These are phyloP conservation scores for Phymastichus coffea DNA, from an alignment of 1,140 invertebrate species.

Conservation along the genomic window DNA sequence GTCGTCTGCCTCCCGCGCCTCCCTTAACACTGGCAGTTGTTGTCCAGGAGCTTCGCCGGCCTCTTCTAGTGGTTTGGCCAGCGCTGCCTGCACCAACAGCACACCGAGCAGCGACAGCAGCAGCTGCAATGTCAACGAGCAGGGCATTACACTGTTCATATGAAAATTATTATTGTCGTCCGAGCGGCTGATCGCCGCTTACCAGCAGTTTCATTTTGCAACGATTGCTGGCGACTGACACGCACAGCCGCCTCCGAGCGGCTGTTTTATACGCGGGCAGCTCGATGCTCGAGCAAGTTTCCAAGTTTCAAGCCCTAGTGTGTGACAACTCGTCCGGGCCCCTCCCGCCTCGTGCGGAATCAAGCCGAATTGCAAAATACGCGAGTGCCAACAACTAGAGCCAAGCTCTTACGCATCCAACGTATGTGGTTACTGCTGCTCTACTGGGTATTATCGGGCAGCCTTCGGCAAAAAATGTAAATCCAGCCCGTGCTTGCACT, in stretches of 20 bases:
- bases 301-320: too few relatives aligned
- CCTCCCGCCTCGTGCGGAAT: too few relatives aligned
- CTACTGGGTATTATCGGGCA: too few relatives aligned
- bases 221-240: constrained; percentile 9
- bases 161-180: background rate
- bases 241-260: background rate
- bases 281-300: too few relatives aligned
- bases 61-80: constrained; percentile 17
- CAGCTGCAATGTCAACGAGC: constrained; percentile 26
- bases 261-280: constrained; percentile 43
- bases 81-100: constrained; percentile 16
- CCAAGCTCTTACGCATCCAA: too few relatives aligned
- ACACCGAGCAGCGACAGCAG: constrained; percentile 34
- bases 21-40: constrained; percentile 1
- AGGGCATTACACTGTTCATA: background rate
- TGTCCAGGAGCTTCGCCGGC: constrained; percentile 23
- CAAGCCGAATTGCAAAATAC: too few relatives aligned
- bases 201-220: constrained; percentile 43
- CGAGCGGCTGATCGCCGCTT: constrained; percentile 30
- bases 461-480: too few relatives aligned
- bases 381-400: too few relatives aligned
- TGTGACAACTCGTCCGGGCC: too few relatives aligned
- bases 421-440: too few relatives aligned
- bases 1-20: constrained; percentile 22
- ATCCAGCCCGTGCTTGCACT: too few relatives aligned